A percentile compares a stretch with the other conserved stretches of the same genome.
Evolutionary conservation across 2,113 vertebrate species (phyloP).

Genomic region (Halcyon malimbica): DNA sequence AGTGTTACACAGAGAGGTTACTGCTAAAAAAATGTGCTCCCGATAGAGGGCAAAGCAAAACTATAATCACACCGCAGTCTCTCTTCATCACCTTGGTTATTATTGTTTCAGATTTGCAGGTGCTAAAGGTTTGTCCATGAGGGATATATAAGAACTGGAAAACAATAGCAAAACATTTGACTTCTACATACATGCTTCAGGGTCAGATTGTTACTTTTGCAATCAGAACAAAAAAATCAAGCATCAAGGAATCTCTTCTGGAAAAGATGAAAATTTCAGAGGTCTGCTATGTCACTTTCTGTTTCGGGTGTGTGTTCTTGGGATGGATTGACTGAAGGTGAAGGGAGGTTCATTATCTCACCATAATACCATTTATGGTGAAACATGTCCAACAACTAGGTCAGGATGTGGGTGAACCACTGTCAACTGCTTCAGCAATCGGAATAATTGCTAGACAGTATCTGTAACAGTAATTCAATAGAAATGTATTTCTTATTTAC

Average conservation of each 20-base stretch:
- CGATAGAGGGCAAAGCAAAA: background rate
- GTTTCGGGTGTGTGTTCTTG: background rate
- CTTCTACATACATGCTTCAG: background rate
- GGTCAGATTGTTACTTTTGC: background rate
- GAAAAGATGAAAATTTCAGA: background rate
- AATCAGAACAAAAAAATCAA: background rate
- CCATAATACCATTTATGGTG: rapidly evolving
- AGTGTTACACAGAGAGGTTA: background rate
- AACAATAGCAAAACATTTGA: background rate
- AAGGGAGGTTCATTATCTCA: background rate
- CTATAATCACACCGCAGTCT: background rate
- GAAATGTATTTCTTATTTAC: background rate
- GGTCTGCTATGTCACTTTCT: background rate
- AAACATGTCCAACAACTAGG: background rate
- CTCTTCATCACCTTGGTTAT: background rate
- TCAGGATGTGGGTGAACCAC: background rate
- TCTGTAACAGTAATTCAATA: background rate
- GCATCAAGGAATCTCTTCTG: background rate
- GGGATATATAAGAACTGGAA: background rate
- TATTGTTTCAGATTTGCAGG: background rate
- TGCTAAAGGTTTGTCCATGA: background rate
- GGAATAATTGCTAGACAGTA: background rate
- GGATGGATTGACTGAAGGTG: rapidly evolving
- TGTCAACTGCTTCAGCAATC: background rate
- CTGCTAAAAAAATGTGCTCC: background rate